Evolutionary conservation across 2,888 invertebrate species (phyloP), one percentile per base, ranked within the genome.

Genomic region (Eupelmus urozonus): DNA sequence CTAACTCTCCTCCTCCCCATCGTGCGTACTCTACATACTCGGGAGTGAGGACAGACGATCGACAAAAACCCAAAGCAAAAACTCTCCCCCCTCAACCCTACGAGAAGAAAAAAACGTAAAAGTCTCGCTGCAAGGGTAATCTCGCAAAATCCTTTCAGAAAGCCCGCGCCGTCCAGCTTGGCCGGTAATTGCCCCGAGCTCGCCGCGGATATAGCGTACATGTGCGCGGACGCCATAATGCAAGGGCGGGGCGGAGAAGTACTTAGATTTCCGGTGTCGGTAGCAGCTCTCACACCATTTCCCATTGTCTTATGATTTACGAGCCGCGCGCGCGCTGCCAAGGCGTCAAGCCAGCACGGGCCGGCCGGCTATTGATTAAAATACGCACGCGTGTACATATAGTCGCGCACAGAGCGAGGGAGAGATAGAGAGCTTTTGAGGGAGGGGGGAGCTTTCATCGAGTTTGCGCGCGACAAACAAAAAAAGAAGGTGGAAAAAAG

Each of bases 301-400:
- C 83, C 87, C 85, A 87, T 87, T 87, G 87, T 87, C 85, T 86
- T 83, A 85, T 87, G 87, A 87, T 87, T 87, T 87, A 87, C 87
- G 86, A 82, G 82, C 83, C 79, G 81, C 2, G 25, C 60, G 20
- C 27, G 20, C 45, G 76, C 53, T 53, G 79, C n/a, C n/a, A n/a
- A 73, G 67, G 82, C 84, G 84, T 85, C 85, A 84, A n/a, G n/a
- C n/a, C n/a, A n/a, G n/a, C n/a, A 83, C 59, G 53, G 57, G 63
- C 81, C 82, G 77, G 81, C 55, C 34, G 23, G 62, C 62, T 84
- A 86, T 85, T 85, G 85, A 86, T 86, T 85, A 85, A 83, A 85
- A 85, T 84, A 81, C 84, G 82, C 80, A 16, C 45, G 9, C 45
- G 16, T 45, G 2, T 45, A 16, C 45, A 16, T 13, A 16, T 13